These are phyloP conservation scores for Drosophila antonietae DNA, from an alignment of 2,888 invertebrate genomes.

Conservation along the genomic window DNA sequence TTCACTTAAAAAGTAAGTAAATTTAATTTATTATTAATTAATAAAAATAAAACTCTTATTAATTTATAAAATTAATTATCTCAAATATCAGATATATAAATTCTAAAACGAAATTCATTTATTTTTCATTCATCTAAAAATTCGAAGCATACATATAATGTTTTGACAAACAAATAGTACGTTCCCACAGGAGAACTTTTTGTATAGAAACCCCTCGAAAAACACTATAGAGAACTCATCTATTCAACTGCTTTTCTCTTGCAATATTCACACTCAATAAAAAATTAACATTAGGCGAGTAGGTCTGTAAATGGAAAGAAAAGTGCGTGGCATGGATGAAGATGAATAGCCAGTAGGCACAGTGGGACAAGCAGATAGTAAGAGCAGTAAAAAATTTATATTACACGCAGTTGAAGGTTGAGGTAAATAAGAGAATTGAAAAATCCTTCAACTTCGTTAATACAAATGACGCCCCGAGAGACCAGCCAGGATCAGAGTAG, in stretches of 20 bases:
- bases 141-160: background rate
- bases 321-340: constrained; percentile 63
- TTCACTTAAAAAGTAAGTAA: too few relatives aligned
- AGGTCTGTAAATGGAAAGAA: constrained; percentile 62
- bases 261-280: constrained; percentile 80
- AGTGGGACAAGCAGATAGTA: constrained; percentile 32
- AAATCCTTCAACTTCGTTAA: constrained; percentile 82
- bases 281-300: constrained; percentile 50
- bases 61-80: background rate
- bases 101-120: too few relatives aligned
- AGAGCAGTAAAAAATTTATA: constrained; percentile 16
- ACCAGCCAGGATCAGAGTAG: constrained; percentile 30
- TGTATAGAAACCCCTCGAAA: too few relatives aligned
- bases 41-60: too few relatives aligned
- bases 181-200: background rate
- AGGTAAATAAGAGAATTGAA: constrained; percentile 62
- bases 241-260: background rate
- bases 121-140: background rate
- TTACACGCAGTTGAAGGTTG: constrained; percentile 1
- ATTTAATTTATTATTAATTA: too few relatives aligned
- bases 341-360: constrained; percentile 53
- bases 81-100: too few relatives aligned
- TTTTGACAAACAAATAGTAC: background rate
- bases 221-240: background rate
- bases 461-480: constrained; percentile 83